Evolutionary conservation across 2,888 invertebrate species (phyloP), one percentile per base, ranked within the genome.

Genomic region (Xestia c-nigrum): DNA sequence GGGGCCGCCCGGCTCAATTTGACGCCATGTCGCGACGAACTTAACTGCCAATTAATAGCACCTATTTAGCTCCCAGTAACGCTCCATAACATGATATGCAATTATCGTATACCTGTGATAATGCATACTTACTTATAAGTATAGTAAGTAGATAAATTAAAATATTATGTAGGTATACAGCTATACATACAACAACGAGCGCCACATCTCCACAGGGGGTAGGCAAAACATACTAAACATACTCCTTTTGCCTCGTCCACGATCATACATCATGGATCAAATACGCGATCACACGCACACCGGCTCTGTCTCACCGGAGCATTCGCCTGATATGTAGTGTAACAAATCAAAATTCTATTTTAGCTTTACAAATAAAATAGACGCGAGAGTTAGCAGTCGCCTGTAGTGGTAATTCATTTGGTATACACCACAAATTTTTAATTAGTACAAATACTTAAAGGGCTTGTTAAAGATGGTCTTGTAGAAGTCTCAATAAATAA

Each of bases 11-110:
- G 82, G 89, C 90, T 89, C 91, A 93, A 94, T 94, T 93, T 93
- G 89, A 91, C 92, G 91, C 91, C 90, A 92, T 91, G 84, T 84
- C 70, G 79, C 85, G 87, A 87, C 83, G 86, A 76, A 88, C 87
- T 90, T 91, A 91, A 91, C 89, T 89, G 83, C 87, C 91, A 90
- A 93, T 93, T 93, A 92, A 90, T 89, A 88, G 85, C 86, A 89
- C 85, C 86, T 90, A 89, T 86, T 89, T 89, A 87, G 71, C 71
- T 73, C 46, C 47, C 55, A 66, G 72, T 75, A 78, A 76, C 64
- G 61, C 43, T 64, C 43, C n/a, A 52, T 57, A 80, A 80, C 70
- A 59, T 52, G 14, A 14, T 24, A 59, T 31, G 31, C 16, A 59
- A 59, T 57, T 57, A 16, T 57, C 57, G 24, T 31, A 16, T 24